These are phyloP conservation scores for Caenorhabditis angaria DNA, from an alignment of 2,888 invertebrate genomes.

Conservation along the genomic window DNA sequence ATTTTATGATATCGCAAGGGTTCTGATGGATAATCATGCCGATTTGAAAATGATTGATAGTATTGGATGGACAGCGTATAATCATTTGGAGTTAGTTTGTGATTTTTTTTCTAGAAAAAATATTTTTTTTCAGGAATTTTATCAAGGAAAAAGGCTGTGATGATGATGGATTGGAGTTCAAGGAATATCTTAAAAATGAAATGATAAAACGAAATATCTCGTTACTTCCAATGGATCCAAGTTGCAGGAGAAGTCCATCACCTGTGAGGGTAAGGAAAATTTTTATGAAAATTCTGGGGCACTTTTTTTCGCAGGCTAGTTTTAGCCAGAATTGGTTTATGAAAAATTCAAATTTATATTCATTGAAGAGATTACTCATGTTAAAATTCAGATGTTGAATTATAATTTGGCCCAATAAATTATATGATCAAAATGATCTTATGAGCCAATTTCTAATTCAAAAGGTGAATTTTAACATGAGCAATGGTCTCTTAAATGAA, in stretches of 20 bases:
- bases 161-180: slow-evolving; percentile 11
- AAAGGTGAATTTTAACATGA: too few relatives aligned
- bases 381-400: too few relatives aligned
- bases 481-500: too few relatives aligned
- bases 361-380: too few relatives aligned
- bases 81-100: slow-evolving; percentile 34
- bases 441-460: too few relatives aligned
- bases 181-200: slow-evolving; percentile 6
- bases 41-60: slow-evolving; percentile 36
- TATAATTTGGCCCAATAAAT: too few relatives aligned
- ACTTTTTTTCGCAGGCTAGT: too few relatives aligned
- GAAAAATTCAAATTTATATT: too few relatives aligned
- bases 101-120: background rate
- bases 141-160: slow-evolving; percentile 10
- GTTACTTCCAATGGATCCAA: slow-evolving; percentile 1
- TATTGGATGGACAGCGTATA: slow-evolving; percentile 44
- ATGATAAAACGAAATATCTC: slow-evolving; percentile 9
- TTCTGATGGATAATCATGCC: slow-evolving; percentile 35
- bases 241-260: background rate
- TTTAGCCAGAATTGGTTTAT: too few relatives aligned
- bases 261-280: background rate
- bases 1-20: slow-evolving; percentile 34
- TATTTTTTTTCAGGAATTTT: slow-evolving; percentile 13
- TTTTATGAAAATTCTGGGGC: background rate
- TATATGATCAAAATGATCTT: too few relatives aligned